Evolutionary conservation across 2,113 vertebrate genomes (phyloP), one percentile per base, ranked within the genome.

Genomic region (Phyllopteryx taeniolatus): DNA sequence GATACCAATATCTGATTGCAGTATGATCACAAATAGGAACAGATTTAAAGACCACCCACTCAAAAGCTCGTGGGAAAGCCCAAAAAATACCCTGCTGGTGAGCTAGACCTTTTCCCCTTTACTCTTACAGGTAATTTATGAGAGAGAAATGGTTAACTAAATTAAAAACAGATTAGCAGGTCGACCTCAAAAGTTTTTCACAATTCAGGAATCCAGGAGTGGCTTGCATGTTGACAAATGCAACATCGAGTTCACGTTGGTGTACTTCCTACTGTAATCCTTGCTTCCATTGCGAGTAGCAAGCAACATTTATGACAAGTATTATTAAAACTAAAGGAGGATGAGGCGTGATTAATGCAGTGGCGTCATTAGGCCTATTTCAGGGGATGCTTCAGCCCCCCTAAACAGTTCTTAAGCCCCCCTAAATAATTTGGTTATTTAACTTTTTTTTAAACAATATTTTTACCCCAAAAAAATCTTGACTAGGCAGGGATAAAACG

Each of bases 21-120:
- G 63, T 65, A 12, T 64, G n/a, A 44, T 5, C 11, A 63, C 61
- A 63, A 63, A 63, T 63, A 39, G 39, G 5, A 64, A n/a, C 42
- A 44, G 11, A 44, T 42, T 22, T n/a, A n/a, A 65, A 65, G 62
- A 65, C 62, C 62, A 65, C 63, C 20, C 13, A 64, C 19, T 64
- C 42, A 64, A 44, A 20, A 46, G n/a, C 63, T 27, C 44, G 0
- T 44, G 20, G 42, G n/a, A 14, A 46, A 46, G n/a, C 63, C 27
- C 20, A 64, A 43, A n/a, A 42, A n/a, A 12, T 64, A 64, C 20
- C 62, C 10, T 44, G 42, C 42, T n/a, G 39, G 39, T 14, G 20
- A 27, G 33, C 33, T 62, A 39, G 3, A 15, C 60, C 22, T 57
- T 12, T 42, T 5, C 27, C 35, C 11, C n/a, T 46, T 44, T 65